phyloP scores from a whole-genome alignment of 2,888 invertebrate genomes.

The Xestia ashworthii region DNA sequence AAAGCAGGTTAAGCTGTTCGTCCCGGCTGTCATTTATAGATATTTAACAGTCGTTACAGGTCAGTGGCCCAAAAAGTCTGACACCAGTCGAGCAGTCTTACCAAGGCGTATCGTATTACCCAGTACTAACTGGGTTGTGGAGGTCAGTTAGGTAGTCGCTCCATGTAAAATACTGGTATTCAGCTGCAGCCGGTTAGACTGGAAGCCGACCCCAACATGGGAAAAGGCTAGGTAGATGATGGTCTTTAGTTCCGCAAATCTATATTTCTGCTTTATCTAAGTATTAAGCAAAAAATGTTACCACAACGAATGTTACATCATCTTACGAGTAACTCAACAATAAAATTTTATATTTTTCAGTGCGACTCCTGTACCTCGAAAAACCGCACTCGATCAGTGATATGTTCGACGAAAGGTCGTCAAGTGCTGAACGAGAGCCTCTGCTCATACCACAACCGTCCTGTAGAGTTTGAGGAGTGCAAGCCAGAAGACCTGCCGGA shows the following conservation, averaged over 20 bases:
- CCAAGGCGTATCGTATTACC: too few species aligned
- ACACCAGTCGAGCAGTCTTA: too few species aligned
- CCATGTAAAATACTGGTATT: too few species aligned
- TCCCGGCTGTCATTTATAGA: too few species aligned
- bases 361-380: constrained; percentile 95
- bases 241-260: background rate
- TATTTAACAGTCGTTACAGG: too few species aligned
- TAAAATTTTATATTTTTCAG: constrained; percentile 82
- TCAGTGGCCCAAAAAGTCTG: too few species aligned
- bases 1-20: too few species aligned
- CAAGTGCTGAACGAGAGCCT: constrained; percentile 92
- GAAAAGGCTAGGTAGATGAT: too few species aligned
- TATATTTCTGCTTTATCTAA: background rate
- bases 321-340: background rate
- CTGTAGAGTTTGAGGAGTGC: constrained; percentile 93
- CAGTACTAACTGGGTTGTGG: too few species aligned
- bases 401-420: constrained; percentile 94
- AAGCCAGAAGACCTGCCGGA: constrained; percentile 88
- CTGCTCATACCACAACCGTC: constrained; percentile 92
- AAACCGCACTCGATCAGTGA: constrained; percentile 93
- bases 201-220: too few species aligned
- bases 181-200: too few species aligned
- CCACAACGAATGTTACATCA: background rate
- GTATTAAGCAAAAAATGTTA: background rate
- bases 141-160: too few species aligned